A percentile compares a stretch with the other conserved stretches of the same genome.
These are phyloP conservation scores for Hyposmocoma kahamanoa DNA, from an alignment of 1,140 invertebrate genomes.

Conservation along the genomic window DNA sequence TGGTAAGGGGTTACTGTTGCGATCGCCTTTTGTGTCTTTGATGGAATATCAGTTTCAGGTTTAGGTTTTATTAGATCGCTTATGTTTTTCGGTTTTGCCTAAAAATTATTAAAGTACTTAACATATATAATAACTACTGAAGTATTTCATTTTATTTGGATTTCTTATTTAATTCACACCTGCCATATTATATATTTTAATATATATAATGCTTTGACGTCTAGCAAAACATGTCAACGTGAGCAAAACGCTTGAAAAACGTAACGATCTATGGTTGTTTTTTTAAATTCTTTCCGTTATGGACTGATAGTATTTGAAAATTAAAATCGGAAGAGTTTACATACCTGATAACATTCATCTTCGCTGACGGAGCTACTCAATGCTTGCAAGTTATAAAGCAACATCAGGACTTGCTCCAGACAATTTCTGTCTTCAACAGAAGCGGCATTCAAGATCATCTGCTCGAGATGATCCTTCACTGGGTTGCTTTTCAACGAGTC, in stretches of 20 bases:
- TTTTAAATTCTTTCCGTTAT: no score
- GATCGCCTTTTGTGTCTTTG: conserved; percentile 66
- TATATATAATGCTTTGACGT: no score
- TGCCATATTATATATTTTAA: no score
- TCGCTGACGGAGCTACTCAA: conserved; percentile 69
- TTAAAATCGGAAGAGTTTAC: conserved; percentile 2
- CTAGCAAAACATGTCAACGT: no score
- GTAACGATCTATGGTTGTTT: no score
- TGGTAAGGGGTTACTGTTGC: conserved; percentile 71
- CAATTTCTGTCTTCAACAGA: conserved; percentile 74
- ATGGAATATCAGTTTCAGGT: conserved; percentile 50
- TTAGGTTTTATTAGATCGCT: conserved; percentile 55
- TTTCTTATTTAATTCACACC: no score
- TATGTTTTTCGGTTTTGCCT: conserved; percentile 62
- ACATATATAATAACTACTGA: no score
- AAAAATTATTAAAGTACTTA: no score
- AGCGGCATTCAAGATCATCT: conserved; percentile 63
- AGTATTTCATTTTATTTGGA: no score
- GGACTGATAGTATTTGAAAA: background rate
- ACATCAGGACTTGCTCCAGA: conserved; percentile 73
- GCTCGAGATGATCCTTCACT: conserved; percentile 61
- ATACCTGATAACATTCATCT: conserved; percentile 67
- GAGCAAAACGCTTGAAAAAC: no score
- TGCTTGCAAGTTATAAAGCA: conserved; percentile 74
- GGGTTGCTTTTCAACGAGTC: conserved; percentile 62